Evolutionary conservation across 1,140 invertebrate species (phyloP).

Genomic region (Psix sp.): DNA sequence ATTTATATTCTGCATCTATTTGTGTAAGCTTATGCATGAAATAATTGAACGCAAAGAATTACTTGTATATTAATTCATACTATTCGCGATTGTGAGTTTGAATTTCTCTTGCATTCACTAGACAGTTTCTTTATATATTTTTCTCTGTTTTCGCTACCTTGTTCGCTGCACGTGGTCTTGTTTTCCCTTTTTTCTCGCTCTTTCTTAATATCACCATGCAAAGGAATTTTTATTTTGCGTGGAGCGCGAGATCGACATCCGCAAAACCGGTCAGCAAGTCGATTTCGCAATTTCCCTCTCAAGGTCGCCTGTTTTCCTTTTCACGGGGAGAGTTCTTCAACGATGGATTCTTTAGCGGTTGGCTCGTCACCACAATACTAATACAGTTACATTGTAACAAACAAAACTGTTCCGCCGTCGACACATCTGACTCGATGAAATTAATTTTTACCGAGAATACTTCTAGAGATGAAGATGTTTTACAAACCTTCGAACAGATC

Average conservation of each 20-base stretch:
- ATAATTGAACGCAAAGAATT: constrained; percentile 10
- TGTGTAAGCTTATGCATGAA: constrained; percentile 8
- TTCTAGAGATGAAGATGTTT: no score
- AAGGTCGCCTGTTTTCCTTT: constrained; percentile 60
- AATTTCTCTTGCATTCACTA: constrained; percentile 40
- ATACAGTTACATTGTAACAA: constrained; percentile 5
- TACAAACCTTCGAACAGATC: no score
- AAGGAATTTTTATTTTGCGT: constrained; percentile 31
- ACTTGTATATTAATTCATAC: constrained; percentile 13
- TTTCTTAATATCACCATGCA: constrained; percentile 11
- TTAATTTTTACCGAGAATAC: constrained; percentile 6
- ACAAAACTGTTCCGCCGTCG: constrained; percentile 4
- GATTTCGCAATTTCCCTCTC: constrained; percentile 62
- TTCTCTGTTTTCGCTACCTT: constrained; percentile 22
- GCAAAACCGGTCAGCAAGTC: constrained; percentile 53
- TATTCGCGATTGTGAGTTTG: constrained; percentile 21
- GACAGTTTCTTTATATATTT: constrained; percentile 24
- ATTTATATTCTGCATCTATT: constrained; percentile 12
- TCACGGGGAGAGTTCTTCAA: constrained; percentile 34
- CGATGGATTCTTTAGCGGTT: constrained; percentile 12
- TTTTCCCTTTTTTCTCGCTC: constrained; percentile 27
- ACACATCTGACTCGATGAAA: constrained; percentile 9
- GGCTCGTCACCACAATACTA: constrained; percentile 7
- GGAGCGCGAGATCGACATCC: constrained; percentile 43
- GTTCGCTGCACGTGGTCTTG: constrained; percentile 25